Conservation (phyloP, 2,888 invertebrate genomes). For the Plusia festucae region DNA sequence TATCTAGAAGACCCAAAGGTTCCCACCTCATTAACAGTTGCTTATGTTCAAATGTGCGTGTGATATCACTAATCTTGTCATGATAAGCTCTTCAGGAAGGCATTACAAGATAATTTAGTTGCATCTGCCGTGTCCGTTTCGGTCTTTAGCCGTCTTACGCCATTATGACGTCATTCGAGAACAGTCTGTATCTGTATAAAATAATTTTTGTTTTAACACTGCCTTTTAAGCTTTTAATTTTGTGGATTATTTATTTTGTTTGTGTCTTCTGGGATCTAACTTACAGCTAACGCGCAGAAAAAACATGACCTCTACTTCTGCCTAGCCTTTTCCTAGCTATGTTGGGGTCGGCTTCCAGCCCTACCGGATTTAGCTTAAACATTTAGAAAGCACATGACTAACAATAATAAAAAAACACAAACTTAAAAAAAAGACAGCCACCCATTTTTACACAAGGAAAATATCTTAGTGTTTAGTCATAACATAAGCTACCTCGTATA, state of each 20-base stretch:
- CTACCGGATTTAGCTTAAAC: too few relatives aligned
- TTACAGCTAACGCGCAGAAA: too few relatives aligned
- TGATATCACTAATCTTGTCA: conserved; percentile 4
- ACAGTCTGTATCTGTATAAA: neutral
- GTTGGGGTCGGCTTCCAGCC: too few relatives aligned
- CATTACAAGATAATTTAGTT: conserved; percentile 4
- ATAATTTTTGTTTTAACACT: neutral
- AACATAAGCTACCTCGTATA: neutral
- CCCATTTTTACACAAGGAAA: too few relatives aligned
- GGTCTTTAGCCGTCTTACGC: neutral
- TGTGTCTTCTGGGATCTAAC: too few relatives aligned
- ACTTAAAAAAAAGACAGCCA: too few relatives aligned
- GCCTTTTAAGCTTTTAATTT: too few relatives aligned
- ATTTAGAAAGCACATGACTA: too few relatives aligned
- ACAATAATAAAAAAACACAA: too few relatives aligned
- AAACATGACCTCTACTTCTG: too few relatives aligned
- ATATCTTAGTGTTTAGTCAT: neutral
- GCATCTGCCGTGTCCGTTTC: neutral
- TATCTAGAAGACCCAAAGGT: neutral
- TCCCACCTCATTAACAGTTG: neutral
- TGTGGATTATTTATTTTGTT: too few relatives aligned
- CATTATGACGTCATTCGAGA: neutral
- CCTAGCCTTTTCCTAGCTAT: too few relatives aligned
- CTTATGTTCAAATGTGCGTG: conserved; percentile 4
- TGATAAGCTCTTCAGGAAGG: neutral